phyloP scores from a whole-genome alignment of 2,113 vertebrate genomes.

The Chelonoidis abingdonii region DNA sequence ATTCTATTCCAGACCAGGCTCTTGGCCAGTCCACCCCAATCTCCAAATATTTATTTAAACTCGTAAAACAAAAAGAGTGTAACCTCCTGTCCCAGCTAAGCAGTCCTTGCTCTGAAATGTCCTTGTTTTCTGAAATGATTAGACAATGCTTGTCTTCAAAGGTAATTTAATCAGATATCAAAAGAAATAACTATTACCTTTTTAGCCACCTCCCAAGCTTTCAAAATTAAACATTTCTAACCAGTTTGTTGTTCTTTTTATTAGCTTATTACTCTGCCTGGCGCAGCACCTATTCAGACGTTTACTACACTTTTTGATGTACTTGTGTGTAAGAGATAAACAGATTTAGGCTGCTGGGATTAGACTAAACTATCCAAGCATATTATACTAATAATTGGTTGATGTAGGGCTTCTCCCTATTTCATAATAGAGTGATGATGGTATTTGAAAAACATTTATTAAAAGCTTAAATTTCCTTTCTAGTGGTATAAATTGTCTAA shows the following conservation, averaged over 20 bases:
- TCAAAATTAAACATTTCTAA: background rate
- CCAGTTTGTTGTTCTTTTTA: background rate
- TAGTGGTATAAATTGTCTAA: background rate
- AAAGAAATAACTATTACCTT: background rate
- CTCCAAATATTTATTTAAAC: background rate
- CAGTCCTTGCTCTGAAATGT: background rate
- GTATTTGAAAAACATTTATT: background rate
- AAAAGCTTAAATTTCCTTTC: background rate
- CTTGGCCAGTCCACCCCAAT: background rate
- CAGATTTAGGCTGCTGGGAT: background rate
- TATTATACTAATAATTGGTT: background rate
- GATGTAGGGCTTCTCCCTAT: background rate
- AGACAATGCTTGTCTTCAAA: background rate
- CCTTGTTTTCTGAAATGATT: background rate
- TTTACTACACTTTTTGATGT: background rate
- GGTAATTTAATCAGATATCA: background rate
- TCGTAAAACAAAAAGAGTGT: background rate
- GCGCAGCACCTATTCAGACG: background rate
- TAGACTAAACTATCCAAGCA: background rate
- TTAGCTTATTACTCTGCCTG: background rate
- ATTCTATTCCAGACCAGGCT: background rate
- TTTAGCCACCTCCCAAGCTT: background rate
- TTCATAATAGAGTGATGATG: background rate
- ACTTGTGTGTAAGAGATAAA: background rate
- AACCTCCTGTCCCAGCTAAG: background rate